These are phyloP conservation scores for Orius insidiosus DNA, from an alignment of 1,140 invertebrate genomes.

Conservation along the genomic window DNA sequence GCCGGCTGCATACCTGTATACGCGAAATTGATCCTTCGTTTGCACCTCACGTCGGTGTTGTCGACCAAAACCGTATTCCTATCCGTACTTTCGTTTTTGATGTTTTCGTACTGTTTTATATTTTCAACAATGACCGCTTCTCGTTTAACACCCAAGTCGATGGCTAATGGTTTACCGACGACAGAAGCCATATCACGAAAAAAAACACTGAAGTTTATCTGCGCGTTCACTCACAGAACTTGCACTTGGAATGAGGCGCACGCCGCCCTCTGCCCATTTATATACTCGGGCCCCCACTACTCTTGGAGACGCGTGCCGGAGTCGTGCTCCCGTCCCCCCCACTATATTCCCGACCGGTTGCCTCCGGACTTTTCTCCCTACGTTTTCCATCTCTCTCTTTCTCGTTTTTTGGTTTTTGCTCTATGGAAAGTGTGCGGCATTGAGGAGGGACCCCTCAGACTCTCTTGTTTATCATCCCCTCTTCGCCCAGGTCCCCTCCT, in stretches of 20 bases:
- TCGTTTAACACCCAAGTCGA: constrained; percentile 12
- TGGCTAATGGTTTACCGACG: constrained; percentile 13
- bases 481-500: too few species aligned
- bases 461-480: too few species aligned
- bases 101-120: constrained; percentile 13
- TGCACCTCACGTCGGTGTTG: constrained; percentile 34
- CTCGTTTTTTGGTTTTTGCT: too few species aligned
- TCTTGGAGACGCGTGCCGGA: constrained; percentile 13
- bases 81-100: constrained; percentile 15
- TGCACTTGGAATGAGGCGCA: constrained; percentile 3
- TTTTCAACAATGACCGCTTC: constrained; percentile 17
- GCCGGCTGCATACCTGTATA: constrained; percentile 39
- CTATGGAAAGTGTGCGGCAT: too few species aligned
- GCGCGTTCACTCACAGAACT: background rate
- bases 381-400: background rate
- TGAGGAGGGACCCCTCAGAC: too few species aligned
- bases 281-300: constrained; percentile 5
- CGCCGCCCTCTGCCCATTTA: constrained; percentile 11
- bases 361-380: background rate
- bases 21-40: constrained; percentile 50
- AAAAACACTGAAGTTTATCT: background rate
- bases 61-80: constrained; percentile 17
- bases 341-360: constrained; percentile 14
- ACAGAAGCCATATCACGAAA: constrained; percentile 16
- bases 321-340: constrained; percentile 12